phyloP scores from a whole-genome alignment of 2,888 invertebrate species.

The Dryococelus australis region DNA sequence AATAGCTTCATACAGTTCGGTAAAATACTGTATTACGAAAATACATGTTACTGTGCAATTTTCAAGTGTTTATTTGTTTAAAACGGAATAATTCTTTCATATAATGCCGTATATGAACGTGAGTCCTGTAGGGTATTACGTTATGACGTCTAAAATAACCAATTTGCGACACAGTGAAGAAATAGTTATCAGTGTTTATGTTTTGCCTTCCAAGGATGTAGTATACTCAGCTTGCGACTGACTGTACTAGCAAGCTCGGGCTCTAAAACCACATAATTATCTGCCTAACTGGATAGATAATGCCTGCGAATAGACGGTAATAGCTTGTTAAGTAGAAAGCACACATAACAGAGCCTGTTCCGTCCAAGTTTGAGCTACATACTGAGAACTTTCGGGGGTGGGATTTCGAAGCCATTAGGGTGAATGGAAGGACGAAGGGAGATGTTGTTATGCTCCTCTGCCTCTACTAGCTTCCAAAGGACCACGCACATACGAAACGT shows the following conservation, averaged over 20 bases:
- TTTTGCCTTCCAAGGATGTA: neutral
- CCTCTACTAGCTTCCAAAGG: neutral
- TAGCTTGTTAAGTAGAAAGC: slow-evolving; percentile 16
- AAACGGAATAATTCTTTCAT: too few species aligned
- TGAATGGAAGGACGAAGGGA: neutral
- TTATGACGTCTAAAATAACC: too few species aligned
- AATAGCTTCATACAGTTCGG: too few species aligned
- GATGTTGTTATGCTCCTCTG: neutral
- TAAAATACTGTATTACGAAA: too few species aligned
- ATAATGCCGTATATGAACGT: too few species aligned
- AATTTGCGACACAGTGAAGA: too few species aligned
- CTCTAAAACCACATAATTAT: neutral
- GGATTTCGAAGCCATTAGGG: neutral
- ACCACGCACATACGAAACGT: neutral
- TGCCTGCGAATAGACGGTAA: neutral
- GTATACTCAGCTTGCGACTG: neutral
- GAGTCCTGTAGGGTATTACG: too few species aligned
- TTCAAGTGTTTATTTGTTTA: too few species aligned
- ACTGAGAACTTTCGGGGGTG: neutral
- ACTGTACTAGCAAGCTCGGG: neutral
- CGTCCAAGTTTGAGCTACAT: slow-evolving; percentile 10
- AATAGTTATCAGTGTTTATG: too few species aligned
- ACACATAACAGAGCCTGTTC: neutral
- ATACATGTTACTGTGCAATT: too few species aligned
- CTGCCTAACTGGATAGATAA: neutral